A percentile compares a stretch with the other conserved stretches of the same genome.
Conservation (phyloP, 2,797 vertebrate genomes). For the Rhodeus uyekii region DNA sequence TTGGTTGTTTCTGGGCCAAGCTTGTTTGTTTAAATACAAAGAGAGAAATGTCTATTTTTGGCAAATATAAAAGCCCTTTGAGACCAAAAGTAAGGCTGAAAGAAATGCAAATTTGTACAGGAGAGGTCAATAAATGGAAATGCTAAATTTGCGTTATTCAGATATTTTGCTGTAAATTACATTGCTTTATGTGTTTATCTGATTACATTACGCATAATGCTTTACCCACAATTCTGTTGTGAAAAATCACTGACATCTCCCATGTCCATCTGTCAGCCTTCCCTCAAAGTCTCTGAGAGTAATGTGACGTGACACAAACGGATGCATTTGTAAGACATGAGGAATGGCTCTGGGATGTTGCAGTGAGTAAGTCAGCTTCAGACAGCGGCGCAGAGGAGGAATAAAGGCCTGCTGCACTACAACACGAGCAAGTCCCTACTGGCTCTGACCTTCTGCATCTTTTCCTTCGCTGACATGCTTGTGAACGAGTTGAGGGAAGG, state of each 20-base stretch:
- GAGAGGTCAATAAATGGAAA: background rate
- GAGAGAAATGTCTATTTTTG: no score
- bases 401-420: conserved; percentile 22
- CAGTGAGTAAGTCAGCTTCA: conserved; percentile 22
- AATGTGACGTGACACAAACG: conserved; percentile 12
- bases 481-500: conserved; percentile 23
- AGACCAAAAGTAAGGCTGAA: background rate
- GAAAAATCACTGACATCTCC: conserved; percentile 4
- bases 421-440: conserved; percentile 31
- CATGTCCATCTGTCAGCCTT: background rate
- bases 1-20: background rate
- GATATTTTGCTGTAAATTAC: background rate
- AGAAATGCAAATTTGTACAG: background rate
- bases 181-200: background rate
- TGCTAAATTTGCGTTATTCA: background rate
- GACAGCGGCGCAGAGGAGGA: conserved; percentile 24
- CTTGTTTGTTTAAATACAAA: no score
- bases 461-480: conserved; percentile 3
- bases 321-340: conserved; percentile 20
- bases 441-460: conserved; percentile 42
- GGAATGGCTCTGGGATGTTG: conserved; percentile 21
- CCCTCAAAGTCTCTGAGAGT: background rate
- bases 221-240: background rate
- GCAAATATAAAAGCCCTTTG: background rate
- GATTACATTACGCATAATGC: background rate